phyloP scores from a whole-genome alignment of 1,140 invertebrate genomes.

The Teleogryllus occipitalis region DNA sequence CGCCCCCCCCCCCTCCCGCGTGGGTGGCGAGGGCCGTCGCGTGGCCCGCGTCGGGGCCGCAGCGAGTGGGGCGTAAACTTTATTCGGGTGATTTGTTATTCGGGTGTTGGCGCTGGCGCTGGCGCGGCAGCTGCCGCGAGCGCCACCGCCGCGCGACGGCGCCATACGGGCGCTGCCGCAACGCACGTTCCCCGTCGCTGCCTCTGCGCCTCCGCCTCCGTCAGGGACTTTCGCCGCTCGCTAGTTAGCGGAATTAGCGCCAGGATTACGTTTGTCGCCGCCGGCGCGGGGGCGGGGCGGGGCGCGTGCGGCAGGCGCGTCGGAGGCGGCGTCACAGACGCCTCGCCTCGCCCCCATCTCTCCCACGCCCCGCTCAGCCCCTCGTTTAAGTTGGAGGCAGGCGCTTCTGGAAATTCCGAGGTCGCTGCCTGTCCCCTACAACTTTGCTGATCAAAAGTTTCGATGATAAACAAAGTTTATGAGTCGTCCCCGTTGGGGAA shows the following conservation, averaged over 20 bases:
- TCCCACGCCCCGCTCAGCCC: neutral
- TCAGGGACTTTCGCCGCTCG: neutral
- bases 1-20: too few species aligned
- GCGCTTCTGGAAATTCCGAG: neutral
- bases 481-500: neutral
- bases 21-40: neutral
- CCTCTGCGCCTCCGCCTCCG: too few species aligned
- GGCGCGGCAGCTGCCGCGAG: too few species aligned
- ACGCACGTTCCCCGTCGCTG: too few species aligned
- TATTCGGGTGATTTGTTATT: neutral
- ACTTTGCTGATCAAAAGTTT: constrained; percentile 1
- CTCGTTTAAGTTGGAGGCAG: neutral
- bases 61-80: neutral
- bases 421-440: neutral
- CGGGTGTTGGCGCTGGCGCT: too few species aligned
- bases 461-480: neutral
- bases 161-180: neutral
- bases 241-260: neutral
- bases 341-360: neutral
- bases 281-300: too few species aligned
- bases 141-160: neutral
- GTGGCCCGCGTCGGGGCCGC: too few species aligned
- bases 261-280: neutral
- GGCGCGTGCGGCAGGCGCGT: neutral
- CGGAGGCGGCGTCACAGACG: neutral